These are phyloP conservation scores for Struthio camelus DNA, from an alignment of 2,113 vertebrate genomes.

Conservation along the genomic window DNA sequence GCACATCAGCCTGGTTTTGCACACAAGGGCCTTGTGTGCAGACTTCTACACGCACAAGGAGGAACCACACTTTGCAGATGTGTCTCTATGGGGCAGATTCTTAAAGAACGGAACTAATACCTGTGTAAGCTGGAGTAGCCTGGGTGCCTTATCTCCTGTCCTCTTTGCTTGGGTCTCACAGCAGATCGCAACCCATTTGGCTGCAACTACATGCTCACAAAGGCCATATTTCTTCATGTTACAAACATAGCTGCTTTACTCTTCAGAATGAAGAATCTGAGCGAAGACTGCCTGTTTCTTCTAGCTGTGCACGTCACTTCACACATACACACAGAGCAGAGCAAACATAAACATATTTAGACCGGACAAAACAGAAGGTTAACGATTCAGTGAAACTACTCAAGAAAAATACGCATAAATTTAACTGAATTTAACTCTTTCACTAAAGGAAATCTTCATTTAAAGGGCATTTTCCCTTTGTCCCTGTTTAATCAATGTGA, in stretches of 20 bases:
- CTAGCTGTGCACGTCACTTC: background rate
- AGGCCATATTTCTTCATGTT: background rate
- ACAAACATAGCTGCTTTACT: background rate
- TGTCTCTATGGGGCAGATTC: background rate
- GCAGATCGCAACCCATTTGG: background rate
- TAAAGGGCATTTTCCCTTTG: background rate
- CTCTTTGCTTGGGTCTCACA: background rate
- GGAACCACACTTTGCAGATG: background rate
- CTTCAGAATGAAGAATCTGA: background rate
- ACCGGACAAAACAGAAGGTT: background rate
- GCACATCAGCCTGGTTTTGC: background rate
- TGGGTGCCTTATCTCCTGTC: background rate
- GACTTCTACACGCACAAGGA: background rate
- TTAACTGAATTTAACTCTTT: background rate
- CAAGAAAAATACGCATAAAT: background rate
- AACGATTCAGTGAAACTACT: background rate
- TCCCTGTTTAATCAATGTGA: background rate
- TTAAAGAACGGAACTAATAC: background rate
- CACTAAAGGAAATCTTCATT: background rate
- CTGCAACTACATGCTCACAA: background rate
- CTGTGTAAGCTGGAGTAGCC: background rate
- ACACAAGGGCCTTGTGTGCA: no score
- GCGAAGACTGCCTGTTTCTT: background rate
- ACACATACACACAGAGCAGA: background rate
- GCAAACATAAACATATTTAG: background rate